Percentiles rank a stretch among this genome's conserved stretches.
phyloP scores from a whole-genome alignment of 2,888 invertebrate species.

The Neria commutata region DNA sequence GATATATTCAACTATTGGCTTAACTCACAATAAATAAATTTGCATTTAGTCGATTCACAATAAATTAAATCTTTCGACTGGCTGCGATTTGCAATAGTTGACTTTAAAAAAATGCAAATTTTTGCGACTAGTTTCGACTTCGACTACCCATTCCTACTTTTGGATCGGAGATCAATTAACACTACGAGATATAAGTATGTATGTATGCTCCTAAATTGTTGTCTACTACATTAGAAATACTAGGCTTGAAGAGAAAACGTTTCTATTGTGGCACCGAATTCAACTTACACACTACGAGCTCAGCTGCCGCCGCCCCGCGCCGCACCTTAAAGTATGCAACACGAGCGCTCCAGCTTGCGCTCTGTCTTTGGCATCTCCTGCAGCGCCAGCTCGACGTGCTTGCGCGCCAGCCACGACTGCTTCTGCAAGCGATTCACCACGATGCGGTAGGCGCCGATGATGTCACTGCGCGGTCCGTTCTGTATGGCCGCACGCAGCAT shows the following conservation, averaged over 20 bases:
- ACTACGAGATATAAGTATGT: too few relatives aligned
- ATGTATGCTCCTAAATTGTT: not conserved
- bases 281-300: not conserved
- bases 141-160: not conserved
- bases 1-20: too few relatives aligned
- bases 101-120: not conserved
- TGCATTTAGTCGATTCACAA: too few relatives aligned
- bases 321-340: slow-evolving; percentile 52
- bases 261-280: not conserved
- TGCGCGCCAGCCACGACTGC: slow-evolving; percentile 60
- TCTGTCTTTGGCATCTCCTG: slow-evolving; percentile 57
- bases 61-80: too few relatives aligned
- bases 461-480: slow-evolving; percentile 69
- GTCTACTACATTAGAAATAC: not conserved
- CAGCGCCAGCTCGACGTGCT: slow-evolving; percentile 58
- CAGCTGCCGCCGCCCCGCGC: not conserved
- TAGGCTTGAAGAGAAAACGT: not conserved
- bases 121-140: not conserved
- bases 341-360: slow-evolving; percentile 52
- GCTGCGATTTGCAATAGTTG: too few relatives aligned
- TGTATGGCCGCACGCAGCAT: slow-evolving; percentile 66
- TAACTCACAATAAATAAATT: too few relatives aligned
- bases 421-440: slow-evolving; percentile 67
- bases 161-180: slow-evolving; percentile 2
- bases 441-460: slow-evolving; percentile 76